Percentiles rank a stretch among this genome's conserved stretches.
These are phyloP conservation scores for Rhagologus leucostigma DNA, from an alignment of 2,113 vertebrate genomes.

Conservation along the genomic window DNA sequence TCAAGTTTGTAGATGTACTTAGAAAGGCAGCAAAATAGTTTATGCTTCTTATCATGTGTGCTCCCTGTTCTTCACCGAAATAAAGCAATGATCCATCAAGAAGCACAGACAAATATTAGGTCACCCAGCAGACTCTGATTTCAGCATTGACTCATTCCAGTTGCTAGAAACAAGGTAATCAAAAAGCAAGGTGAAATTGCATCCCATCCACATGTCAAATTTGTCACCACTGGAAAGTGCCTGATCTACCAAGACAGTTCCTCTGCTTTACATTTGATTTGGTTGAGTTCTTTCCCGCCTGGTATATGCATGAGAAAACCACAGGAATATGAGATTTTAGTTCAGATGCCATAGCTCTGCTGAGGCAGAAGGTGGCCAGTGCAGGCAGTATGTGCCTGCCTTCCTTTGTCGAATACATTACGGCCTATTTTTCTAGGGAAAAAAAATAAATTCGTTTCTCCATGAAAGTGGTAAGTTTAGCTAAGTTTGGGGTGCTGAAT, in stretches of 20 bases:
- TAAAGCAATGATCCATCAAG: background rate
- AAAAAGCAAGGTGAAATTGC: background rate
- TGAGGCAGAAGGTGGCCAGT: background rate
- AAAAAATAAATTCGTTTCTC: background rate
- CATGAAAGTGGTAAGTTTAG: fast-evolving
- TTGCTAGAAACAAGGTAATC: background rate
- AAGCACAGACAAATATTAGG: background rate
- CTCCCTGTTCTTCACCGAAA: background rate
- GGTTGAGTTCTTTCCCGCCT: background rate
- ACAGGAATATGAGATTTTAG: background rate
- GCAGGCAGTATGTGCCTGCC: background rate
- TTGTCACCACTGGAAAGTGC: background rate
- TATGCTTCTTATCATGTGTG: background rate
- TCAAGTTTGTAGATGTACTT: background rate
- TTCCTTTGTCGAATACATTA: background rate
- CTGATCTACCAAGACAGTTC: background rate
- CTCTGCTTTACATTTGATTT: background rate
- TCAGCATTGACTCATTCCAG: background rate
- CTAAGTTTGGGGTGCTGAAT: background rate
- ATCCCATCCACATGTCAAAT: background rate
- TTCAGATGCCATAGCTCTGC: background rate
- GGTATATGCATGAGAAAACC: background rate
- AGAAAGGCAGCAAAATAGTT: background rate
- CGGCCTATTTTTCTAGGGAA: background rate
- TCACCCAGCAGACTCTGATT: background rate